These are phyloP conservation scores for Drymodes brunneopygia DNA, from an alignment of 2,113 vertebrate genomes.

Conservation along the genomic window DNA sequence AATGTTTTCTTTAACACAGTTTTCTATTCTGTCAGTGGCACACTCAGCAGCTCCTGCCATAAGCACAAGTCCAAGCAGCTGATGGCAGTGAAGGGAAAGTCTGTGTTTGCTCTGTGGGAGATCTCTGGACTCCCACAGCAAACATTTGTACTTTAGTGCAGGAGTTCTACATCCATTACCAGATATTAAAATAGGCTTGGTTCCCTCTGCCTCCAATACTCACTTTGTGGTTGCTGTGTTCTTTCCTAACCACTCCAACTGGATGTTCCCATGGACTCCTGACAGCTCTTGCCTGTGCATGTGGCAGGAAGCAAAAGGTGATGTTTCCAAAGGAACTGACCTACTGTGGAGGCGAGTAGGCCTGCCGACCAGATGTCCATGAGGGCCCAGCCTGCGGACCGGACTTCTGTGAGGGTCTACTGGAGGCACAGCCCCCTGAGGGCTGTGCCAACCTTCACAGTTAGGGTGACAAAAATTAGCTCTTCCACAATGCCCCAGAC, in stretches of 20 bases:
- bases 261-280: background rate
- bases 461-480: no score
- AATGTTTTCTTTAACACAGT: conserved; percentile 50
- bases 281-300: background rate
- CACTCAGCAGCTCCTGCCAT: conserved; percentile 74
- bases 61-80: conserved; percentile 69
- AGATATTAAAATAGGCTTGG: background rate
- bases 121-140: conserved; percentile 72
- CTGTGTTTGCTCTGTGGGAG: conserved; percentile 78
- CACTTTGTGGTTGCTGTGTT: background rate
- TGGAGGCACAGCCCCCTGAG: no score
- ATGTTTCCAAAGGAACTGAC: background rate
- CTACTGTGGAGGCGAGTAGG: no score
- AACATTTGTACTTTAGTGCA: conserved; percentile 35
- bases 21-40: conserved; percentile 85
- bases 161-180: background rate
- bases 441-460: no score
- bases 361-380: no score
- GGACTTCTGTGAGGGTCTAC: no score
- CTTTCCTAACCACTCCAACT: background rate
- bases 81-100: conserved; percentile 77
- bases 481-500: no score
- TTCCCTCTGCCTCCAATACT: background rate
- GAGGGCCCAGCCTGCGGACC: no score
- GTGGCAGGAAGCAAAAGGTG: background rate